Evolutionary conservation across 1,140 invertebrate species (phyloP), one percentile per base, ranked within the genome.

Genomic region (Nylanderia fulva): DNA sequence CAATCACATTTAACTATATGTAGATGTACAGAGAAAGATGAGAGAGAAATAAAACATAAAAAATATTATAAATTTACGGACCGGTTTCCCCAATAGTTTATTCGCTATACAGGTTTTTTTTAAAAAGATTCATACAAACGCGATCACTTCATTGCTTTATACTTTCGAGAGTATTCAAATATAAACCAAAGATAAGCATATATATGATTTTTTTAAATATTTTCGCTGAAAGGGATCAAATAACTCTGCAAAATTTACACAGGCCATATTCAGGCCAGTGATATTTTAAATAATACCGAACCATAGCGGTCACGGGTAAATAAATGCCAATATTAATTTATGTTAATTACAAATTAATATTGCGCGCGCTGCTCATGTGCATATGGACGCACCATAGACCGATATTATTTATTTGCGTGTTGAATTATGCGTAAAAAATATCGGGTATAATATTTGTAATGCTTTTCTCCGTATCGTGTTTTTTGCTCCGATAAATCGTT

Each of bases 331-430:
- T 82, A 72, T 82, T 82, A 82, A 82, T 82, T 82, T 82, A 58
- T 82, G 77, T 82, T 82, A 82, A 82, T 82, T 82, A 82, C 52
- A 3, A 82, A 82, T 82, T 82, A 71, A 82, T 82, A 58, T 58
- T 48, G 45, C 45, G 45, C 45, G 45, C 24, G 66, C 8, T 56
- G 54, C 24, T 27, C 48, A 39, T 24, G 27, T 56, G 66, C 24
- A 21, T 36, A 39, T 18, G n/a, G 13, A 1, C 77, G 24, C 13
- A 39, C 24, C 5, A 24, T 29, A 15, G 48, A 36, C 54, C 77
- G 52, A 58, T 58, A 58, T 82, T 82, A 72, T 82, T 82, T 52
- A 80, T 45, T 54, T 45, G 48, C 48, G 24, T 6, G 21, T n/a
- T 42, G 27, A 18, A 29, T 33, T 21, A 36, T 11, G 42, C n/a